Base-by-base conservation (phyloP, 2,113 vertebrate species). In the Euleptes europaea region DNA sequence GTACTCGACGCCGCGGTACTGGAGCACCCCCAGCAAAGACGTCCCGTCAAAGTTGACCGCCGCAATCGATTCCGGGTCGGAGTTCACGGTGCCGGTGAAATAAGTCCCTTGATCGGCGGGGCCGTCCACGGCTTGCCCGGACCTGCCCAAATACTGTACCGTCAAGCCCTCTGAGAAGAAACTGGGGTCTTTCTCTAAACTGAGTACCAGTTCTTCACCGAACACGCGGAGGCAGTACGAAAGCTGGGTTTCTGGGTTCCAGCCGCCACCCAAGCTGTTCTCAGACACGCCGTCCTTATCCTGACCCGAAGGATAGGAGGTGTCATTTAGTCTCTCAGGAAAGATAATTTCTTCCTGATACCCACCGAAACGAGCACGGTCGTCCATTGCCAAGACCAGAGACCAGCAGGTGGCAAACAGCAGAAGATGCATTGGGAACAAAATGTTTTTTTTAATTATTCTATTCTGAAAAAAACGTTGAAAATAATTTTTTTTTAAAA, bases 271-370 rank as follows among this genome's bases (percentile, higher is more conserved):
- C 17, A 73, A 35, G 51, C 83, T 81, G 31, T 88, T 86, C 31
- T 57, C 90, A 35, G 74, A 7, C 35, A 42, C 51, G 42, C n/a
- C 63, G 1, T 44, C 71, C 10, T 57, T 10, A 10, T 57, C 81
- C 26, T 47, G 28, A 14, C n/a, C 15, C 0, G 14, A 9, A 35
- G 21, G 65, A 26, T 49, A 28, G 35, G 47, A 76, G 17, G 76
- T 84, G 42, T 17, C 70, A 44, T 95, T 96, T 60, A 95, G 87
- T 84, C 70, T 92, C 92, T 95, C 92, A 5, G 93, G 95, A 90
- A 95, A 95, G 86, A 96, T 91, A 6, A 96, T 92, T 90, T 94
- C 94, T 88, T 96, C 95, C 88, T 94, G 76, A 57, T 86, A 88
- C 84, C 84, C 86, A 31, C 76, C 83, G 33, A 70, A 85, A 70